Evolutionary conservation across 2,888 invertebrate species (phyloP).

Genomic region (Thecocarcelia acutangulata): DNA sequence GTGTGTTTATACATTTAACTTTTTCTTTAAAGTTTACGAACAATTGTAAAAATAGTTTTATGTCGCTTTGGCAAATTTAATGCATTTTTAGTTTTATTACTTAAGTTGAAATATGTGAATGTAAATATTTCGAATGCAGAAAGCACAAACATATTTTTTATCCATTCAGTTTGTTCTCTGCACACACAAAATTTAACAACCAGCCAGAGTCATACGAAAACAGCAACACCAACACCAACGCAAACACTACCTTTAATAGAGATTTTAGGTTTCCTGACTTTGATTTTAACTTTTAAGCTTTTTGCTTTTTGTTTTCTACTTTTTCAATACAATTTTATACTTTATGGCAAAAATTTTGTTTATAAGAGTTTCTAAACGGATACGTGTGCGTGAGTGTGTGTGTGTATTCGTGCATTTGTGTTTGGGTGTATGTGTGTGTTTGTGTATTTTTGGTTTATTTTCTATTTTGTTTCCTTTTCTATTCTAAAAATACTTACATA

Average conservation of each 20-base stretch:
- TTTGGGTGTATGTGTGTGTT: constrained; percentile 6
- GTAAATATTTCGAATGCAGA: constrained; percentile 15
- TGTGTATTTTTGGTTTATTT: constrained; percentile 38
- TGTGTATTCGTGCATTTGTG: constrained; percentile 30
- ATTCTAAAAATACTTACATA: constrained; percentile 36
- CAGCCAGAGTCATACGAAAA: not conserved
- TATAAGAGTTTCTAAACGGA: not conserved
- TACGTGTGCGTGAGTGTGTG: not conserved
- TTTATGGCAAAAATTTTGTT: constrained; percentile 35
- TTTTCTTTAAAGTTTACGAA: not conserved
- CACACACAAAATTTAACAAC: not conserved
- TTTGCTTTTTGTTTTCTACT: constrained; percentile 5
- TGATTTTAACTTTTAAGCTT: constrained; percentile 44
- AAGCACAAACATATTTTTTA: constrained; percentile 3
- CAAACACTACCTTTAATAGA: constrained; percentile 8
- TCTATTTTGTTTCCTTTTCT: constrained; percentile 26
- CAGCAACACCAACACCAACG: constrained; percentile 1
- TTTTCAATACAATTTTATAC: constrained; percentile 24
- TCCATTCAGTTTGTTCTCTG: constrained; percentile 12
- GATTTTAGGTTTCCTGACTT: constrained; percentile 25
- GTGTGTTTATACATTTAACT: constrained; percentile 3
- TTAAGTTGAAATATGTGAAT: constrained; percentile 13
- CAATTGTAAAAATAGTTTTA: constrained; percentile 50
- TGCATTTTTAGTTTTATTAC: constrained; percentile 54
- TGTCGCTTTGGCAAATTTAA: constrained; percentile 61